These are phyloP conservation scores for Enteromius radiatus DNA, from an alignment of 2,797 vertebrate species.

Conservation along the genomic window DNA sequence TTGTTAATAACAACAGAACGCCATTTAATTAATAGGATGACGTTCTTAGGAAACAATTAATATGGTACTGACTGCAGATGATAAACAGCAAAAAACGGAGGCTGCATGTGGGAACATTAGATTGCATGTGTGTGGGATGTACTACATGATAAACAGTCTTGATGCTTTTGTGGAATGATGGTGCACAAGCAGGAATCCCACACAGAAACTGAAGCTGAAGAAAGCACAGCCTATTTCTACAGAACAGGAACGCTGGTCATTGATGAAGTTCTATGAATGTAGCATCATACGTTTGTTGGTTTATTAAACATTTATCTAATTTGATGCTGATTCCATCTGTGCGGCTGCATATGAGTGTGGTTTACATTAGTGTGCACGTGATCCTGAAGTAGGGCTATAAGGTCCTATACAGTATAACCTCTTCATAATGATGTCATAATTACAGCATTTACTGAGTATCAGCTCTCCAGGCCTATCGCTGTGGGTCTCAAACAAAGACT, in stretches of 20 bases:
- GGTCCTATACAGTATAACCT: neutral
- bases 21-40: conserved; percentile 22
- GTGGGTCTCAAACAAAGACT: conserved; percentile 45
- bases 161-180: conserved; percentile 10
- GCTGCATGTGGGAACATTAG: conserved; percentile 1
- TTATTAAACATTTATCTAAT: neutral
- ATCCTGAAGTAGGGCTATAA: neutral
- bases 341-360: neutral
- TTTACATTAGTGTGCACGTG: conserved; percentile 19
- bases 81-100: neutral
- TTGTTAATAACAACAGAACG: conserved; percentile 4
- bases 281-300: neutral
- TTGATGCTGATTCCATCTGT: neutral
- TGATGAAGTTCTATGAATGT: neutral
- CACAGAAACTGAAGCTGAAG: neutral
- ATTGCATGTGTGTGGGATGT: neutral
- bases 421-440: conserved; percentile 40
- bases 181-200: neutral
- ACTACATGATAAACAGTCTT: conserved; percentile 1
- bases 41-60: conserved; percentile 21
- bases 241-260: neutral
- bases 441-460: conserved; percentile 38
- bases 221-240: neutral
- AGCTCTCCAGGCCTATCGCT: conserved; percentile 22
- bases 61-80: neutral